A percentile compares a stretch with the other conserved stretches of the same genome.
Evolutionary conservation across 1,140 invertebrate genomes (phyloP).

Genomic region (Schlechtendalia chinensis): DNA sequence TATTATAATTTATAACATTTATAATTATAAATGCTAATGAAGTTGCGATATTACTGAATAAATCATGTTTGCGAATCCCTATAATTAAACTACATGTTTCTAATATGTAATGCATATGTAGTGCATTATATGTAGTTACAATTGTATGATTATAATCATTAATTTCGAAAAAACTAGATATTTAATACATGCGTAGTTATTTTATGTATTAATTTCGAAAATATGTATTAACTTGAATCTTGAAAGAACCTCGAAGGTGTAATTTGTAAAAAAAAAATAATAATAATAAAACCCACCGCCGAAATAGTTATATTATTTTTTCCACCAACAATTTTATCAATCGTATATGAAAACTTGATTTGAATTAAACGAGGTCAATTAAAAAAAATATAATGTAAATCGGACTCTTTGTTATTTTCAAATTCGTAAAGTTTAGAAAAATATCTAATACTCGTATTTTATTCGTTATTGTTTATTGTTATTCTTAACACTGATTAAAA

Average conservation of each 20-base stretch:
- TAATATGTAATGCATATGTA: neutral
- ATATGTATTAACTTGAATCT: neutral
- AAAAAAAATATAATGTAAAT: neutral
- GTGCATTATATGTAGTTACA: neutral
- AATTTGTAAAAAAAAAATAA: neutral
- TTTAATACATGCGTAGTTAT: too few species aligned
- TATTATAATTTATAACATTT: neutral
- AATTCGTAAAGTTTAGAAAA: too few species aligned
- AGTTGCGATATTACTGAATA: neutral
- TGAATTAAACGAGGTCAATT: neutral
- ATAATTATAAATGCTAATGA: neutral
- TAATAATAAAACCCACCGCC: neutral
- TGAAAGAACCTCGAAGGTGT: neutral
- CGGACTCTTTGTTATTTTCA: neutral
- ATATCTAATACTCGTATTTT: too few species aligned
- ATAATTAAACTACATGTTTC: neutral
- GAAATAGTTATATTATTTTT: neutral
- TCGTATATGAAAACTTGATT: neutral
- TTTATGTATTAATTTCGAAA: conserved; percentile 1
- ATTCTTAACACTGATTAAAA: too few species aligned
- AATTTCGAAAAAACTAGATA: neutral
- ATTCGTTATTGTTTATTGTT: too few species aligned
- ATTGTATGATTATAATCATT: neutral
- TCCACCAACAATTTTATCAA: neutral
- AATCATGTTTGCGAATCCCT: neutral